Evolutionary conservation across 2,113 vertebrate species (phyloP).

Genomic region (Aleadryas rufinucha): DNA sequence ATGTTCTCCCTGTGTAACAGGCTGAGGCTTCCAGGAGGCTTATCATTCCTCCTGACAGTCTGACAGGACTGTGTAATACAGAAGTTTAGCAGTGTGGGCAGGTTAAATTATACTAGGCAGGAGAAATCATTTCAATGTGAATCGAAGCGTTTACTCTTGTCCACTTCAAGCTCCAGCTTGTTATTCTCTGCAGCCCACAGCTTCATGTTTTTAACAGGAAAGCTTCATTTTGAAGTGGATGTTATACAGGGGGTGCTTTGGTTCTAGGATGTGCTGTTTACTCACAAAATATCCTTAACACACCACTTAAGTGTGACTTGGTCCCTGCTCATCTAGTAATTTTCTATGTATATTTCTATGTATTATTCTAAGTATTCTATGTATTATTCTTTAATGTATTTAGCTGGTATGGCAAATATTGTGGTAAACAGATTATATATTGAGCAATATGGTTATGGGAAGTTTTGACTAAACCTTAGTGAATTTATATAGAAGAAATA

Average conservation of each 20-base stretch:
- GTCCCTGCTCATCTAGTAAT: background rate
- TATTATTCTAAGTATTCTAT: background rate
- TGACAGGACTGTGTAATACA: conserved; percentile 64
- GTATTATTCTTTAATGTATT: background rate
- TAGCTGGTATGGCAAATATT: background rate
- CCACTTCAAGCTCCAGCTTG: conserved; percentile 5
- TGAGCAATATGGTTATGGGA: background rate
- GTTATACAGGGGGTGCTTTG: background rate
- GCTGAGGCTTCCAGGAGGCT: conserved; percentile 58
- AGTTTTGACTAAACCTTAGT: background rate
- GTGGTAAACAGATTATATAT: background rate
- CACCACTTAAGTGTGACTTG: background rate
- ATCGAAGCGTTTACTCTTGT: conserved; percentile 54
- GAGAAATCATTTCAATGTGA: conserved; percentile 68
- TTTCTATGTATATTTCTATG: background rate
- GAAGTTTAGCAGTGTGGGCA: conserved; percentile 68
- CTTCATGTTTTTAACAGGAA: background rate
- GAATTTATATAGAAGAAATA: background rate
- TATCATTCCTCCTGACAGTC: conserved; percentile 65
- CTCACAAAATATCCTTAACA: background rate
- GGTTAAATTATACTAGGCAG: conserved; percentile 66
- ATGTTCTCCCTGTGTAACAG: conserved; percentile 40
- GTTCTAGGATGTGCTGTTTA: background rate
- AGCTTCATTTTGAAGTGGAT: background rate
- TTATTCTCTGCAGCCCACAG: background rate